Percentiles rank a stretch among this genome's conserved stretches.
phyloP scores from a whole-genome alignment of 2,113 vertebrate genomes.

The Eclectus roratus region DNA sequence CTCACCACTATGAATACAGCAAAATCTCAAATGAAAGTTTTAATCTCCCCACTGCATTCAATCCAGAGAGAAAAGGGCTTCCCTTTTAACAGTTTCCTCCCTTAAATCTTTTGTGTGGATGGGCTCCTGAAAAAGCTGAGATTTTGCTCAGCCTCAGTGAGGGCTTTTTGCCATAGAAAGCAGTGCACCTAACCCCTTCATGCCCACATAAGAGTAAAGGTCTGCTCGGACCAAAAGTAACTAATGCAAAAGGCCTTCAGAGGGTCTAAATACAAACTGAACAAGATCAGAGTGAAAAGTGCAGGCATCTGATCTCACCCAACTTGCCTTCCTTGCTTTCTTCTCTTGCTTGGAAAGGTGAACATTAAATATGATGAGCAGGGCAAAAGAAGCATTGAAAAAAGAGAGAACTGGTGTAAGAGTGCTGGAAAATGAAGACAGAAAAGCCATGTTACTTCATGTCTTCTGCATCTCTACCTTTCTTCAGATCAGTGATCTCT shows the following conservation, averaged over 20 bases:
- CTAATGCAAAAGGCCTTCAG: slow-evolving; percentile 50
- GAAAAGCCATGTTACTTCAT: not conserved
- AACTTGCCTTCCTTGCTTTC: not conserved
- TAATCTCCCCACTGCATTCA: slow-evolving; percentile 86
- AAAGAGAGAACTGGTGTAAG: too few species aligned
- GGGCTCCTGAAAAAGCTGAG: slow-evolving; percentile 80
- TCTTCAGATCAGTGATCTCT: not conserved
- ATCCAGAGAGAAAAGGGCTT: slow-evolving; percentile 81
- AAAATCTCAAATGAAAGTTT: slow-evolving; percentile 87
- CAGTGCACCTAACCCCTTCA: slow-evolving; percentile 76
- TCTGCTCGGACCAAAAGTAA: slow-evolving; percentile 68
- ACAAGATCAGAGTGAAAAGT: slow-evolving; percentile 40
- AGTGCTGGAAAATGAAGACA: not conserved
- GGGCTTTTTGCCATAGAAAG: slow-evolving; percentile 80
- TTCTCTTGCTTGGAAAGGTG: not conserved
- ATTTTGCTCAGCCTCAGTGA: slow-evolving; percentile 80
- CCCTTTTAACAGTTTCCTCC: slow-evolving; percentile 86
- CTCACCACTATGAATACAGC: slow-evolving; percentile 82
- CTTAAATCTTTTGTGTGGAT: slow-evolving; percentile 83
- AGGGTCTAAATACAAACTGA: slow-evolving; percentile 6
- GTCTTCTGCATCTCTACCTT: not conserved
- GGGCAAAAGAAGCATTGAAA: not conserved
- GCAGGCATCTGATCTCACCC: not conserved
- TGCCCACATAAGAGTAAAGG: slow-evolving; percentile 64
- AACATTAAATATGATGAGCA: accelerated